Evolutionary conservation across 2,797 vertebrate species (phyloP).

Genomic region (Phyllotis vaccarum): DNA sequence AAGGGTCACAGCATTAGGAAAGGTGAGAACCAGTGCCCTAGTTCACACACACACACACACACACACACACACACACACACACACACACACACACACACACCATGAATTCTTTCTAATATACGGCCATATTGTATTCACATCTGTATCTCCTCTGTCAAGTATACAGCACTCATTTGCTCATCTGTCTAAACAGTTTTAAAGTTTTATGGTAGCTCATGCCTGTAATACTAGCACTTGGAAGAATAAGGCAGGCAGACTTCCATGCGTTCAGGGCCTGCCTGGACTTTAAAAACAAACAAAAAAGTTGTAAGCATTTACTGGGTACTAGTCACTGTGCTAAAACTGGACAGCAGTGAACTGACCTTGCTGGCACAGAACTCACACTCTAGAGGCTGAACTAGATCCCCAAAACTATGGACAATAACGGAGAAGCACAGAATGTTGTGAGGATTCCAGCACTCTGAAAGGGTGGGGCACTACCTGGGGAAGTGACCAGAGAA

Average conservation of each 20-base stretch:
- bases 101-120: background rate
- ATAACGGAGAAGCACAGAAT: background rate
- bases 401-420: background rate
- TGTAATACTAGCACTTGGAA: background rate
- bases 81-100: background rate
- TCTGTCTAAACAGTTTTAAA: background rate
- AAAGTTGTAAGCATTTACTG: background rate
- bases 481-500: constrained; percentile 36
- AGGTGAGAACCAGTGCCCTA: background rate
- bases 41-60: background rate
- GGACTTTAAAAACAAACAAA: background rate
- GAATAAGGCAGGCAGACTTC: background rate
- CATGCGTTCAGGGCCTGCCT: background rate
- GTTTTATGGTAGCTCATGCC: background rate
- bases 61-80: background rate
- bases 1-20: background rate
- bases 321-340: background rate
- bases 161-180: background rate
- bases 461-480: background rate
- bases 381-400: background rate
- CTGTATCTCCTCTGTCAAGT: background rate
- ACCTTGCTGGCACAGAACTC: background rate
- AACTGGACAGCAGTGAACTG: background rate
- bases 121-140: background rate
- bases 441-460: background rate